Evolutionary conservation across 2,888 invertebrate genomes (phyloP), one percentile per base, ranked within the genome.

Genomic region (Lycia hirtaria): DNA sequence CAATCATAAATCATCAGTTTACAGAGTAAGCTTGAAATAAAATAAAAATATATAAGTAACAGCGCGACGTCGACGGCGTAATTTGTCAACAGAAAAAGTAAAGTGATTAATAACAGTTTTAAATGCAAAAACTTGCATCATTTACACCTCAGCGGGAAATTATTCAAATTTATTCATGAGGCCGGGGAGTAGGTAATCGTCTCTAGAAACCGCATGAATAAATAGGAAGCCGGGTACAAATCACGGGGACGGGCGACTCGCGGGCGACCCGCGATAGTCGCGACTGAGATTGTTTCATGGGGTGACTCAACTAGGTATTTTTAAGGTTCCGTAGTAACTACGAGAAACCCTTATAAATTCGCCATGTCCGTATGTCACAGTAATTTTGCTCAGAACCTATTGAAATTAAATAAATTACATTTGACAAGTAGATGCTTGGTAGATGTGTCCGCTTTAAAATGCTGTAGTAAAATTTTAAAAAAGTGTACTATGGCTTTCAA

Each of bases 81-180:
- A 79, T 83, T 83, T 81, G 77, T 80, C 75, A 78, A 72, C 75
- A 72, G 67, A 75, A 79, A 79, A 81, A 78, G 68, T 78, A 75
- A 81, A 84, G 78, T 77, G 78, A 87, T 87, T 87, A 87, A 85
- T 84, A 87, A 83, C 80, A 74, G 81, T 86, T 86, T 85, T 81
- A 81, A 87, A 88, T 87, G 87, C 84, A 87, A 86, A 88, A 89
- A 88, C 85, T 88, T 87, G 87, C 88, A 87, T 87, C 87, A 85
- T 88, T 89, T 85, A 85, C 87, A 87, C 87, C 85, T 88, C 80
- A 77, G 78, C 81, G 76, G 73, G 78, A 77, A 81, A 87, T 88
- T 89, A 89, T 89, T 87, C 76, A 87, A 87, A 89, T 88, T 81
- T 88, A 89, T 89, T 88, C 89, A 88, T 87, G 86, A 86, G 81